phyloP scores from a whole-genome alignment of 2,797 vertebrate species.

The Cryptoprocta ferox region DNA sequence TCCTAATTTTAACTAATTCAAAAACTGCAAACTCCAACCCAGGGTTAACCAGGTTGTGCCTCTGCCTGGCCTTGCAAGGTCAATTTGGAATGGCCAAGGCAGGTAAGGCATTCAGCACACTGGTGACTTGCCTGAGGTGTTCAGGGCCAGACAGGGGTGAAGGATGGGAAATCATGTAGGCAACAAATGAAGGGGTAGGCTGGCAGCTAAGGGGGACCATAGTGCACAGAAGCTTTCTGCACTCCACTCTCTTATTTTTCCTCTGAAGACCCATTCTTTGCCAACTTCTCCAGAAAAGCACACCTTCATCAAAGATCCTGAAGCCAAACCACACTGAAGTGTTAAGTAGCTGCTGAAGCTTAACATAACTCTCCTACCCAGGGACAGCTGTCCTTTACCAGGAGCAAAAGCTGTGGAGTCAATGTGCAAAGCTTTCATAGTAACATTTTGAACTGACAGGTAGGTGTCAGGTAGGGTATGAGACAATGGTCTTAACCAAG shows the following conservation, averaged over 20 bases:
- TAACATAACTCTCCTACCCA: background rate
- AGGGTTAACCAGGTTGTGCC: background rate
- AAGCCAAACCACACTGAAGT: background rate
- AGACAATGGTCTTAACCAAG: background rate
- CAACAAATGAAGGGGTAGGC: background rate
- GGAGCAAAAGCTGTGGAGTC: background rate
- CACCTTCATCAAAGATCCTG: background rate
- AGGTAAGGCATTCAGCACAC: background rate
- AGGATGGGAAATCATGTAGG: too few species aligned
- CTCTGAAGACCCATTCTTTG: background rate
- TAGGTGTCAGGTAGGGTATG: background rate
- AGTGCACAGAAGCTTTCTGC: background rate
- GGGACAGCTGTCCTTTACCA: background rate
- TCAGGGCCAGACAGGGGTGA: background rate
- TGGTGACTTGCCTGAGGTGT: background rate
- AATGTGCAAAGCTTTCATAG: background rate
- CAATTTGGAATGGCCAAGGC: background rate
- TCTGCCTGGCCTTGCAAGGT: background rate
- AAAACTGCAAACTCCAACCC: background rate
- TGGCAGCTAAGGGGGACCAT: background rate
- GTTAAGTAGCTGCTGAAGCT: background rate
- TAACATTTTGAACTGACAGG: background rate
- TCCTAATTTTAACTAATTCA: background rate
- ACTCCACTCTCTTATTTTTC: background rate
- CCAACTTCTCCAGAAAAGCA: background rate